Conservation (phyloP, 2,888 invertebrate genomes). For the Kuschelorhynchus macadamiae region DNA sequence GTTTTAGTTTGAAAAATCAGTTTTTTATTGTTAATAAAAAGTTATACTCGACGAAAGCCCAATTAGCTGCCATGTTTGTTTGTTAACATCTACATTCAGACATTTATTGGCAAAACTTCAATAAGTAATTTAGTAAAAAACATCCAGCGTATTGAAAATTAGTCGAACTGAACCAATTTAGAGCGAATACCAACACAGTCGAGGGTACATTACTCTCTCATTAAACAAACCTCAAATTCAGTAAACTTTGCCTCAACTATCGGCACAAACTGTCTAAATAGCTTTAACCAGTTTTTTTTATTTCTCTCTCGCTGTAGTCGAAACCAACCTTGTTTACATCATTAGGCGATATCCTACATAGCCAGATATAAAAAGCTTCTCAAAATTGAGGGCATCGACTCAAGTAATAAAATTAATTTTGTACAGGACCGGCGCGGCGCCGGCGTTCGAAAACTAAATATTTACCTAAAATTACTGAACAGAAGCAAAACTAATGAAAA, state of each 20-base stretch:
- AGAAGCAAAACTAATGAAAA: no score
- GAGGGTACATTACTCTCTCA: constrained; percentile 7
- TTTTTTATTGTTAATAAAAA: no score
- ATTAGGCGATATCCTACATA: constrained; percentile 24
- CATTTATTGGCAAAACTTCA: no score
- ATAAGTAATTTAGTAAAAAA: no score
- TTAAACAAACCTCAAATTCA: no score
- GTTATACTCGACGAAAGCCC: no score
- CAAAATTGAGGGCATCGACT: constrained; percentile 39
- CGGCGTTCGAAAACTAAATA: neutral
- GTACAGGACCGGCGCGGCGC: neutral
- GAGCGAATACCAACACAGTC: constrained; percentile 1
- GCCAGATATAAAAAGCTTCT: constrained; percentile 14
- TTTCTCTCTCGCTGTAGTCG: neutral
- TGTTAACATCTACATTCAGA: no score
- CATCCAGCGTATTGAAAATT: no score
- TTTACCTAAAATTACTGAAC: neutral
- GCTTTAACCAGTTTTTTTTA: constrained; percentile 2
- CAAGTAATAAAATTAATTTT: constrained; percentile 24
- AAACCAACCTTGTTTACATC: constrained; percentile 33
- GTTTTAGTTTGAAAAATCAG: no score
- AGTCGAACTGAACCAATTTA: neutral
- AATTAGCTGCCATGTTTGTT: no score
- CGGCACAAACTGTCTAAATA: no score
- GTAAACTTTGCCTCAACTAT: no score